phyloP scores from a whole-genome alignment of 1,140 invertebrate species.

The Penaeus chinensis region DNA sequence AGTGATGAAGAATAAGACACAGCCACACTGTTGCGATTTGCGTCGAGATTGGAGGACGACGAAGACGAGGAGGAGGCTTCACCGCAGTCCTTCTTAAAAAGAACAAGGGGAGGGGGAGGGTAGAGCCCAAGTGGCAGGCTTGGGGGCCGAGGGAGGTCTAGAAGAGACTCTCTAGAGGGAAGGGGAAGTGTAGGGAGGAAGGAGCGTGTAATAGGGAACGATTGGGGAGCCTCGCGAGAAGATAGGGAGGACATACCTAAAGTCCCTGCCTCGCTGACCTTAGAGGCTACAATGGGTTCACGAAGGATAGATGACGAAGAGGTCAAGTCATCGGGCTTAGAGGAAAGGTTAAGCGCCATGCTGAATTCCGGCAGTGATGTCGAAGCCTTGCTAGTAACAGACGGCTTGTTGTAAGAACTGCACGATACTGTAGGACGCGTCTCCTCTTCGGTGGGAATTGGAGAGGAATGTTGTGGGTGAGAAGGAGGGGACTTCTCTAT shows the following conservation, averaged over 20 bases:
- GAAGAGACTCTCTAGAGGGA: slow-evolving; percentile 54
- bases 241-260: slow-evolving; percentile 62
- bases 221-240: slow-evolving; percentile 71
- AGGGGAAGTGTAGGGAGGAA: slow-evolving; percentile 50
- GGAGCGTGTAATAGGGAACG: slow-evolving; percentile 70
- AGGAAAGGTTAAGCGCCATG: slow-evolving; percentile 48
- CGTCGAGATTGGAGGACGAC: slow-evolving; percentile 64
- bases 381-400: slow-evolving; percentile 8
- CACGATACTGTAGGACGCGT: slow-evolving; percentile 30
- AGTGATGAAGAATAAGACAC: slow-evolving; percentile 75
- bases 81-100: slow-evolving; percentile 68
- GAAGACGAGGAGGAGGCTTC: slow-evolving; percentile 22
- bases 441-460: background rate
- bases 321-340: slow-evolving; percentile 76
- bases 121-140: slow-evolving; percentile 66
- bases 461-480: slow-evolving; percentile 10
- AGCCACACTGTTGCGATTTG: slow-evolving; percentile 70
- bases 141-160: slow-evolving; percentile 74
- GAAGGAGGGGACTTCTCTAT: slow-evolving; percentile 21
- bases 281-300: slow-evolving; percentile 63
- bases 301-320: slow-evolving; percentile 71
- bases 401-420: background rate
- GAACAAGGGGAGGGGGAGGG: slow-evolving; percentile 60
- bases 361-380: slow-evolving; percentile 35
- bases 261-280: slow-evolving; percentile 48